Evolutionary conservation across 2,888 invertebrate species (phyloP).

Genomic region (Melanophora roralis): DNA sequence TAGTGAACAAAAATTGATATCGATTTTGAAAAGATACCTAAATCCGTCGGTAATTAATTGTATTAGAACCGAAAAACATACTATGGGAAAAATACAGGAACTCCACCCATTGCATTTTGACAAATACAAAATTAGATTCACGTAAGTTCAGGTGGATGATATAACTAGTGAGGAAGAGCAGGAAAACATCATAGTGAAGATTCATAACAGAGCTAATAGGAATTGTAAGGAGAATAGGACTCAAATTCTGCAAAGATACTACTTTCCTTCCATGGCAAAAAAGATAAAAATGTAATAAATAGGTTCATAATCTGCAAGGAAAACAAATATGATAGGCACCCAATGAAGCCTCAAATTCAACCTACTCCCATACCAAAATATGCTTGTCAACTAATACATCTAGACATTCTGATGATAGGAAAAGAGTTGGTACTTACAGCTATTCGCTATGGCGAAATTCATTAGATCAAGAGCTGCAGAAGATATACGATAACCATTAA

Average conservation of each 20-base stretch:
- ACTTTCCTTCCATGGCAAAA: constrained; percentile 1
- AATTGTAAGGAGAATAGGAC: constrained; percentile 3
- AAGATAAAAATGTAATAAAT: not conserved
- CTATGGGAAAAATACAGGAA: constrained; percentile 19
- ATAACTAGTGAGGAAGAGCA: not conserved
- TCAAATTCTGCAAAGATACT: not conserved
- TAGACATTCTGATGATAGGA: not conserved
- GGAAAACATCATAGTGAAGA: not conserved
- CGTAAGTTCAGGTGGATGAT: not conserved
- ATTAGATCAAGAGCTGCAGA: constrained; percentile 32
- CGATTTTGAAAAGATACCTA: too few relatives aligned
- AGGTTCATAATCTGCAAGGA: not conserved
- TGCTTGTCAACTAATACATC: constrained; percentile 6
- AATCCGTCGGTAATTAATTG: not conserved
- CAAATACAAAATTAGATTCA: not conserved
- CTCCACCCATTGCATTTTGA: not conserved
- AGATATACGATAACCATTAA: too few relatives aligned
- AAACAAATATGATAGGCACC: not conserved
- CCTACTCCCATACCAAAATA: constrained; percentile 1
- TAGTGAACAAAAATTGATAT: too few relatives aligned
- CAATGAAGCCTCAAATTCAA: not conserved
- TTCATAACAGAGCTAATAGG: constrained; percentile 6
- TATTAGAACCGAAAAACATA: not conserved
- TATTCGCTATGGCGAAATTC: not conserved
- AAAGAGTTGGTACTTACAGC: not conserved